phyloP scores from a whole-genome alignment of 2,888 invertebrate genomes.

The Chymomyza amoena region DNA sequence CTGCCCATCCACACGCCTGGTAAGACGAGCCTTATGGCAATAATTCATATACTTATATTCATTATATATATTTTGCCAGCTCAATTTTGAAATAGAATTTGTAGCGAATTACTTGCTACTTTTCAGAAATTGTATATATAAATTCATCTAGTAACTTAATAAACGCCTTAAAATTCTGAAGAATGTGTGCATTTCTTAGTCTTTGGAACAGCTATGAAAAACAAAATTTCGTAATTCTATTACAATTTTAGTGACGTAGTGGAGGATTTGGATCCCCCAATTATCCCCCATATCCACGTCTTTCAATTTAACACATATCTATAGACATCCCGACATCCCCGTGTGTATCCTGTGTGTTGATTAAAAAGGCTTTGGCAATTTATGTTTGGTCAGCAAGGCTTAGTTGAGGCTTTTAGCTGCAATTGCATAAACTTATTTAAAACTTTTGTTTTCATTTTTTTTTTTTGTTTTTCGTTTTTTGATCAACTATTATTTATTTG shows the following conservation, averaged over 20 bases:
- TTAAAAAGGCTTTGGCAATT: conserved; percentile 61
- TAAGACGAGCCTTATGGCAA: no score
- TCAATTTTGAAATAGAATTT: no score
- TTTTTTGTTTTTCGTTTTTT: conserved; percentile 3
- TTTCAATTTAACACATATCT: background rate
- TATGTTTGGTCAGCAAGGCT: conserved; percentile 5
- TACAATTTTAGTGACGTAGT: background rate
- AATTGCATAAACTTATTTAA: background rate
- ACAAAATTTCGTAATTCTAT: no score
- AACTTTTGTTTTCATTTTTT: conserved; percentile 8
- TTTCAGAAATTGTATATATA: no score
- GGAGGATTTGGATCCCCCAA: background rate
- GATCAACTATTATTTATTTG: background rate
- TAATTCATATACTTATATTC: no score
- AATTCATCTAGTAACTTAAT: no score
- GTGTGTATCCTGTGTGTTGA: conserved; percentile 39
- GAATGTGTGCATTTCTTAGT: no score
- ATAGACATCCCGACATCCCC: background rate
- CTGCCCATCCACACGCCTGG: no score
- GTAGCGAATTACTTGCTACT: no score
- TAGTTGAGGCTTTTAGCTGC: conserved; percentile 22
- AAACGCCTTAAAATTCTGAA: no score
- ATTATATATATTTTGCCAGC: no score
- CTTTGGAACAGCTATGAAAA: no score
- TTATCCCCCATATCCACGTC: background rate